Conservation (phyloP, 2,797 vertebrate genomes). For the Lophius americanus region DNA sequence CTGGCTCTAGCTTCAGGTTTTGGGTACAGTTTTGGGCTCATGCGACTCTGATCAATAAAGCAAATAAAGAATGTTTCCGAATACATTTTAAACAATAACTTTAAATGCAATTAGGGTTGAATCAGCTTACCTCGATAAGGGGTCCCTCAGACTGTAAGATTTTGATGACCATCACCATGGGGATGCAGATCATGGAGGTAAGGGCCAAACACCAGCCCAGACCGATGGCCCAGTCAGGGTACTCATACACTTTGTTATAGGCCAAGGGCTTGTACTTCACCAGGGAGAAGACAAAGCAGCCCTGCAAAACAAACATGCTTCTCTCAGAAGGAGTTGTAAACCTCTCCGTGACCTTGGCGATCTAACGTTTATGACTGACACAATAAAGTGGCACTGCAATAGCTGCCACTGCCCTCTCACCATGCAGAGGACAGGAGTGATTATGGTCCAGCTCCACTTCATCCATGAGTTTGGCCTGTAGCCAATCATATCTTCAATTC, state of each 20-base stretch:
- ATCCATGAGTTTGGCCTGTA: conserved; percentile 98
- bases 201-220: conserved; percentile 94
- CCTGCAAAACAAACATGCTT: conserved; percentile 75
- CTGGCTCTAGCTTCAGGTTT: neutral
- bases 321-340: conserved; percentile 14
- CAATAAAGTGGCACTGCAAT: conserved; percentile 16
- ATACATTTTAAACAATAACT: too few species aligned
- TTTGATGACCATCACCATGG: conserved; percentile 93
- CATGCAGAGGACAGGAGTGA: conserved; percentile 94
- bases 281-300: conserved; percentile 95
- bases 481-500: conserved; percentile 98
- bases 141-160: conserved; percentile 93
- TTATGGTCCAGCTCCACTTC: conserved; percentile 97
- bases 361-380: conserved; percentile 1
- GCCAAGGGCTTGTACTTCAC: conserved; percentile 96
- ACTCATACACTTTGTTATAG: conserved; percentile 95
- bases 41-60: too few species aligned
- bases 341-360: conserved; percentile 24
- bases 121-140: conserved; percentile 88
- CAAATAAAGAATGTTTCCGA: too few species aligned
- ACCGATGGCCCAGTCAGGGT: conserved; percentile 95
- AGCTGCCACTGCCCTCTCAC: conserved; percentile 62
- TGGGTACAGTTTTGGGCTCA: neutral
- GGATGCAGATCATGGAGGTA: conserved; percentile 96
- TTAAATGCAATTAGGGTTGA: neutral